phyloP scores from a whole-genome alignment of 2,113 vertebrate species.

The Burhinus oedicnemus region DNA sequence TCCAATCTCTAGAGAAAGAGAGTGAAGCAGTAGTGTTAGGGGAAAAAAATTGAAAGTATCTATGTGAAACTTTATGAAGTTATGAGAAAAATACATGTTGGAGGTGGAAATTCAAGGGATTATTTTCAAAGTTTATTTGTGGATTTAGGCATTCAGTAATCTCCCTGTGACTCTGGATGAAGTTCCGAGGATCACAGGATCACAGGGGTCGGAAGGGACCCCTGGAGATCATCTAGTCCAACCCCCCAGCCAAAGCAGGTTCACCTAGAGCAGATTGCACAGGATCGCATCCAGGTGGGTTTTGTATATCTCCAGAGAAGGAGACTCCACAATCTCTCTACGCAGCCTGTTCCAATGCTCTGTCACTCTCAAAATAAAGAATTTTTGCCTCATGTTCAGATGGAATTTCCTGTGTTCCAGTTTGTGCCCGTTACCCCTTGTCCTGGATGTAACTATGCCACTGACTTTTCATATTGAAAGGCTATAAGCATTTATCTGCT shows the following conservation, averaged over 20 bases:
- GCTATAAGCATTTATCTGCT: not conserved
- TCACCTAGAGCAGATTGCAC: too few relatives aligned
- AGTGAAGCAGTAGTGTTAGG: not conserved
- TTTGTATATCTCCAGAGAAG: too few relatives aligned
- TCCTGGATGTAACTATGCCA: not conserved
- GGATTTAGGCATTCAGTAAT: not conserved
- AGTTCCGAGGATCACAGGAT: not conserved
- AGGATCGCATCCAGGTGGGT: too few relatives aligned
- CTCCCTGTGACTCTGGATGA: not conserved
- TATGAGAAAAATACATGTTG: not conserved
- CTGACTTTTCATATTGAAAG: not conserved
- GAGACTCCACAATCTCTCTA: too few relatives aligned
- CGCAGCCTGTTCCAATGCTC: too few relatives aligned
- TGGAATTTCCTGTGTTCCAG: too few relatives aligned
- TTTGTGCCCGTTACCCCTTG: too few relatives aligned
- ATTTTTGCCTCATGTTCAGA: too few relatives aligned
- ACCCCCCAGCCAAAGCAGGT: too few relatives aligned
- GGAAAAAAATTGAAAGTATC: not conserved
- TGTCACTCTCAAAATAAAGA: too few relatives aligned
- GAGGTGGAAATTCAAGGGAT: not conserved
- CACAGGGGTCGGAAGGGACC: too few relatives aligned
- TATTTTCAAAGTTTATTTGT: not conserved
- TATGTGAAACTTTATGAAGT: not conserved
- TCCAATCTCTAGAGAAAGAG: not conserved
- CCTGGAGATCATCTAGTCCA: too few relatives aligned